Base-by-base conservation (phyloP, 30 jellyfish, hydroid and myxozoan genomes). In the Catostylus mosaicus region DNA sequence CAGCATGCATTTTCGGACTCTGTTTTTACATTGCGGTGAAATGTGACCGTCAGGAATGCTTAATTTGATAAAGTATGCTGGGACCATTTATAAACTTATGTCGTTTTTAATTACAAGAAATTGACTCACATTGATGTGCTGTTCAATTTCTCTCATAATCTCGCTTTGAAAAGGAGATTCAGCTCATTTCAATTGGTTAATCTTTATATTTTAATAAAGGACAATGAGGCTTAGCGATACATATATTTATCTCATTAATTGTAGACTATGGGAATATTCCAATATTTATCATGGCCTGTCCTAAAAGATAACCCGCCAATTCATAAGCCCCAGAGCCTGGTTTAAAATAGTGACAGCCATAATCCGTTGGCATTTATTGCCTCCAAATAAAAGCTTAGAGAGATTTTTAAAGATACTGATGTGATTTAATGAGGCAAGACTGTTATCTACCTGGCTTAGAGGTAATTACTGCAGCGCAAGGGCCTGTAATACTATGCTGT, bases 121-220 rank as follows among this genome's bases (percentile, higher is more conserved):
- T 40, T 40, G 11, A 14, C 11, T 40, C 54, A 40, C 54, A 40
- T 40, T 40, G 63, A 2, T 27, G 20, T 5, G 27, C 24, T 27
- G n/a, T 59, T 59, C 71, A 59, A 59, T 59, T 24, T 59, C 38
- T 20, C 71, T 59, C 38, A 2, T 59, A 59, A 59, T 59, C 71
- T 59, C 71, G 71, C 71, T 59, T 59, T 59, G 38, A 59, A 24
- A 59, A 59, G 71, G 71, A 59, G 71, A 16, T 59, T 27, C 38
- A 3, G 26, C 40, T 27, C 18, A 59, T 59, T 59, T 59, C 71
- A 59, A 59, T 59, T 59, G 40, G 20, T 59, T 19, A 23, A 59
- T 22, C 40, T 59, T 24, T 59, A 23, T 24, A 5, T 59, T 26
- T 27, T 59, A 27, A 59, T 59, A 27, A n/a, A 26, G 38, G 19